These are phyloP conservation scores for Pogoniulus pusillus DNA, from an alignment of 2,797 vertebrate species.

Conservation along the genomic window DNA sequence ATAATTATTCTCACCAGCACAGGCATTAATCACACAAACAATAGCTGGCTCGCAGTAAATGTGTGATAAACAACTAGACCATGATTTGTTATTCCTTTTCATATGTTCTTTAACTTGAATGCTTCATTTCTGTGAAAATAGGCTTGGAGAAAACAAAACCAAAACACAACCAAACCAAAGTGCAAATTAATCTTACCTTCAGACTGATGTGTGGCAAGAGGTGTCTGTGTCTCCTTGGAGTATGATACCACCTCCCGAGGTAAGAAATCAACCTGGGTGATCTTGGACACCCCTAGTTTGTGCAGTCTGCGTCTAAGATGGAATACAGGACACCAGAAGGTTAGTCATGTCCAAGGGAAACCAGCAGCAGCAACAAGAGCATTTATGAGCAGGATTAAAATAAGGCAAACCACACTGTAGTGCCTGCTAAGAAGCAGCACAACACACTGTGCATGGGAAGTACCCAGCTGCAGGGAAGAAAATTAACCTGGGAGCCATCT, in stretches of 20 bases:
- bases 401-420: not conserved
- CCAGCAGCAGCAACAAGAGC: not conserved
- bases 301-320: slow-evolving; percentile 85
- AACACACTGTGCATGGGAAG: not conserved
- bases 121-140: not conserved
- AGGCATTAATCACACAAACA: slow-evolving; percentile 49
- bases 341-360: not conserved
- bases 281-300: slow-evolving; percentile 92
- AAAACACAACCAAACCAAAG: not conserved
- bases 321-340: slow-evolving; percentile 25
- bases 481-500: not conserved
- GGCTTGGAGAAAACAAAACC: not conserved
- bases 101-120: not conserved
- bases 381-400: not conserved
- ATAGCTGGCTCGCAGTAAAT: slow-evolving; percentile 18
- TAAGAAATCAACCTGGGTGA: slow-evolving; percentile 95
- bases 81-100: not conserved
- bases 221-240: slow-evolving; percentile 96
- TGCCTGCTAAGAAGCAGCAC: not conserved
- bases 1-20: slow-evolving; percentile 31
- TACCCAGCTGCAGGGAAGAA: not conserved
- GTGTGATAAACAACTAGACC: not conserved
- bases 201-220: slow-evolving; percentile 85
- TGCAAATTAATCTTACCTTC: slow-evolving; percentile 83
- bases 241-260: slow-evolving; percentile 94